Base-by-base conservation (phyloP, 2,888 invertebrate genomes). In the Sphaerophoria taeniata region DNA sequence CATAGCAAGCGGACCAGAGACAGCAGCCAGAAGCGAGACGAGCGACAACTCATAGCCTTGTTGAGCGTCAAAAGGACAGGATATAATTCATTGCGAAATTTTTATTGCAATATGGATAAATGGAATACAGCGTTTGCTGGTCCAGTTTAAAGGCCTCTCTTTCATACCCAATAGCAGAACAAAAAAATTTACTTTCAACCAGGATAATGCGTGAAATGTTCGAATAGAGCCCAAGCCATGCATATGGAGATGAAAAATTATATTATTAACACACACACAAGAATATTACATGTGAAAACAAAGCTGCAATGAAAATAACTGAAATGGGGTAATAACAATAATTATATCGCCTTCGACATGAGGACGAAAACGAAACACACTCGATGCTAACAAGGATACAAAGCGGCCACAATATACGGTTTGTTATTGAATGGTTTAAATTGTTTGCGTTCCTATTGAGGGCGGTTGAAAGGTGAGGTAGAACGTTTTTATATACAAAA, bases 201-300 rank as follows among this genome's bases (percentile, higher is more conserved):
- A 60, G 43, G 55, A 84, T 76, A 85, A 85, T 85, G 69, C 76
- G 72, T 76, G 63, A 76, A 85, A 76, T 71, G 75, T 84, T 75
- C 69, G 69, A 72, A 73, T 81, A 80, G 80, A 77, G 76, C 85
- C 76, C 61, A 77, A 73, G 85, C 73, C 85, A 85, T 85, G 76
- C 85, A 85, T 85, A 85, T 81, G 85, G 81, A 81, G 76, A 85
- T 85, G 80, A 61, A 85, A 85, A 81, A 85, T 85, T n/a, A n/a
- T 81, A 85, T 85, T 81, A 85, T 81, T 77, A n/a, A 76, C 67
- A 67, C 67, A 58, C 61, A 67, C 60, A 53, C 55, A 58, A 61
- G 69, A 61, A 11, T 43, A 43, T 43, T 33, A 75, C 34, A 69
- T 12, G 16, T 58, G 56, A 31, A 69, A 56, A 61, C 53, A 36